Evolutionary conservation across 2,113 vertebrate species (phyloP).

Genomic region (Nibea albiflora): DNA sequence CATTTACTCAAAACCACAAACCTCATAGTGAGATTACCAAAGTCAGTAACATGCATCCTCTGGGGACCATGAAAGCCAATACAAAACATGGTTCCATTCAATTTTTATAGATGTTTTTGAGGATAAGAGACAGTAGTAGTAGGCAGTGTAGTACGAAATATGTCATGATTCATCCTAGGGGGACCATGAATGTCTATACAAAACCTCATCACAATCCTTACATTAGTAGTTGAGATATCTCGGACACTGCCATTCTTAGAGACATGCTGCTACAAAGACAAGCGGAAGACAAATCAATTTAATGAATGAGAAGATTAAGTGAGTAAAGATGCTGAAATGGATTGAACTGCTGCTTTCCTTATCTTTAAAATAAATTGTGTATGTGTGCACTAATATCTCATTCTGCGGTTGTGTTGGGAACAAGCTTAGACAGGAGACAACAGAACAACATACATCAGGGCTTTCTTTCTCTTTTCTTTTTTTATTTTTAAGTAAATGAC

Average conservation of each 20-base stretch:
- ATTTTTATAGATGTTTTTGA: background rate
- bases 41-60: background rate
- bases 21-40: background rate
- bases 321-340: background rate
- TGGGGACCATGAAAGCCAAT: background rate
- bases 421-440: background rate
- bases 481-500: background rate
- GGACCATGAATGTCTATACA: too few species aligned
- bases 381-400: background rate
- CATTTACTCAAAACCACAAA: background rate
- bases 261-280: background rate
- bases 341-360: background rate
- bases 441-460: background rate
- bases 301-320: background rate
- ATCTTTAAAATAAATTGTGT: slow-evolving; percentile 7
- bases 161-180: background rate
- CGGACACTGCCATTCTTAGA: background rate
- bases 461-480: background rate
- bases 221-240: background rate
- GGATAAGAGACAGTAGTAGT: too few species aligned
- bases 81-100: background rate
- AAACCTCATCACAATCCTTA: background rate
- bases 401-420: background rate
- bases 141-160: too few species aligned
- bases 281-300: background rate